Base-by-base conservation (phyloP, 1,140 invertebrate genomes). In the Drosophila bifasciata region DNA sequence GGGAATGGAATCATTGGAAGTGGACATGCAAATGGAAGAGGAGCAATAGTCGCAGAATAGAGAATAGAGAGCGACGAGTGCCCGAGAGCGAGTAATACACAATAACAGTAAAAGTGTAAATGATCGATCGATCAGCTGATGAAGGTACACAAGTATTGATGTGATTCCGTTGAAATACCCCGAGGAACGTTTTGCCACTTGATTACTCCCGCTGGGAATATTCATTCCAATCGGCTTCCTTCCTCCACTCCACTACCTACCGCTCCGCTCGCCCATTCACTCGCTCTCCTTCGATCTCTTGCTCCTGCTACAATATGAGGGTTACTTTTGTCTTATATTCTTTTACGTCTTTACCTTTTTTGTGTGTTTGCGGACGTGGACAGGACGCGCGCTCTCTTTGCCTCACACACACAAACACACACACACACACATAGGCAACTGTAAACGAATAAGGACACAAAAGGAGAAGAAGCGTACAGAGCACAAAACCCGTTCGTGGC, bases 381-480 rank as follows among this genome's bases (percentile, higher is more conserved):
- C 63, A 77, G 67, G 68, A 77, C 57, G 57, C 51, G 51, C 36
- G 66, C 28, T 56, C 53, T 48, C 55, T 58, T 44, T 48, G 15
- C 43, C 73, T 28, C 39, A 17, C 25, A 23, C 44, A 41, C 44
- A 11, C 40, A 16, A n/a, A n/a, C 21, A 28, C 23, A 39, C 56
- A 46, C 60, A 55, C 16, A 25, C 28, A 45, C 52, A 58, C 15
- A 55, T 4, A 41, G 25, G 51, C 16, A 46, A 69, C 25, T 71
- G 45, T 40, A 52, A 16, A 60, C 83, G 81, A 86, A 86, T 86
- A 86, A 86, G 81, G 81, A 86, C 81, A 88, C 83, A 78, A 86
- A 80, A 81, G 57, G 69, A 63, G 59, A 76, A 51, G 62, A 36
- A 63, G 60, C 64, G 60, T 64, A 69, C 56, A 40, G 51, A 40